A percentile compares a stretch with the other conserved stretches of the same genome.
Evolutionary conservation across 2,113 vertebrate genomes (phyloP).

Genomic region (Diglossa brunneiventris): DNA sequence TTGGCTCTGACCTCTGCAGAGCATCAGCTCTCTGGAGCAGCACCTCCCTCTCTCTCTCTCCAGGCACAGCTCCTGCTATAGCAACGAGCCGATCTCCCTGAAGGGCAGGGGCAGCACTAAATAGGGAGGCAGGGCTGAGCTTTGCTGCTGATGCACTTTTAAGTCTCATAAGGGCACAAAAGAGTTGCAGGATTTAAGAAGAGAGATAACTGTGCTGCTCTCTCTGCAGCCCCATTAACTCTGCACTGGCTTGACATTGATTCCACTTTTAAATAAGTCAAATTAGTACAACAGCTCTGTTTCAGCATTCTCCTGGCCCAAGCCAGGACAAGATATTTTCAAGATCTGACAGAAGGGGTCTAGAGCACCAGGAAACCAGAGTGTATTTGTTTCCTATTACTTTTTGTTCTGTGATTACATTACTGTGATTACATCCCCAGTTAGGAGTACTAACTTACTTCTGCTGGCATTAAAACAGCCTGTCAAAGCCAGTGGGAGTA

Average conservation of each 20-base stretch:
- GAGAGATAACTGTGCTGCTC: neutral
- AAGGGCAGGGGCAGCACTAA: neutral
- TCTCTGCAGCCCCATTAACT: neutral
- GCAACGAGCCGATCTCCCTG: neutral
- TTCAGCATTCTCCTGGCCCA: neutral
- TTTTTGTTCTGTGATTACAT: neutral
- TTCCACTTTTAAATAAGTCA: neutral
- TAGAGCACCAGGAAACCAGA: neutral
- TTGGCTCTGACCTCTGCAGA: constrained; percentile 1
- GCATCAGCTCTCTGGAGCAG: neutral
- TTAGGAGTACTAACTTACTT: neutral
- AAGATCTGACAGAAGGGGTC: neutral
- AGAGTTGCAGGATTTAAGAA: neutral
- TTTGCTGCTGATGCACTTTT: neutral
- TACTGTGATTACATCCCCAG: neutral
- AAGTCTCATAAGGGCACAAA: neutral
- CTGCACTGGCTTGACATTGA: neutral
- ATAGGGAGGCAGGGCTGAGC: neutral
- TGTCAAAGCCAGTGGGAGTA: neutral
- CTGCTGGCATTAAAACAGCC: neutral
- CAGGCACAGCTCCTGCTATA: neutral
- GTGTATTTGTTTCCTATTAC: neutral
- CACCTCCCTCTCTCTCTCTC: neutral
- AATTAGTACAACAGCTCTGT: neutral
- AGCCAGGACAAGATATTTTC: neutral